Conservation (phyloP, 2,113 vertebrate species). For the Dasypus novemcinctus region DNA sequence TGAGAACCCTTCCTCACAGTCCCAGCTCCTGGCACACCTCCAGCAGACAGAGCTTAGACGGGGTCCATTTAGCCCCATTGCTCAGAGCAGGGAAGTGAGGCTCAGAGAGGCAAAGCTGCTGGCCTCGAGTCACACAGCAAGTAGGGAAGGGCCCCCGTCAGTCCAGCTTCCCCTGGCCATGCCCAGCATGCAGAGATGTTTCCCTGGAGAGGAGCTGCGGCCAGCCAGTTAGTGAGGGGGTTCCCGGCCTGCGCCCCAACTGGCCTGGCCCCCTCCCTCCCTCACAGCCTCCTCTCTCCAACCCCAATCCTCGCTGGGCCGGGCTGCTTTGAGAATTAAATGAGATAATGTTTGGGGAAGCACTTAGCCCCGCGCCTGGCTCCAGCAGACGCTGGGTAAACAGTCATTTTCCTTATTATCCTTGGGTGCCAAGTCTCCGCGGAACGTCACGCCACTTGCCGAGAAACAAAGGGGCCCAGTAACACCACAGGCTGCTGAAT, state of each 20-base stretch:
- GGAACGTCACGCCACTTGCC: background rate
- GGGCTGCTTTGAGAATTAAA: constrained; percentile 49
- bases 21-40: background rate
- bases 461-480: background rate
- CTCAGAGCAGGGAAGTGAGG: background rate
- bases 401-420: constrained; percentile 43
- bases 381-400: background rate
- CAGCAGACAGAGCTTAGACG: background rate
- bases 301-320: background rate
- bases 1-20: background rate
- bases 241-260: background rate
- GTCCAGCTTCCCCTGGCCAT: background rate
- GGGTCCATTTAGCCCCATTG: background rate
- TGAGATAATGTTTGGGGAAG: constrained; percentile 38
- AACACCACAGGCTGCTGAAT: background rate
- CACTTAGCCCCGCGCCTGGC: background rate
- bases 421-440: constrained; percentile 36
- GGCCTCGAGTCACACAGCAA: background rate
- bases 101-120: background rate
- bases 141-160: background rate
- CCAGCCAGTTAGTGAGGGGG: background rate
- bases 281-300: background rate
- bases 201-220: background rate
- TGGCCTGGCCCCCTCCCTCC: background rate
- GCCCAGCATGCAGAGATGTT: background rate